Percentiles rank a stretch among this genome's conserved stretches.
phyloP scores from a whole-genome alignment of 2,888 invertebrate genomes.

The Prionchulus punctatus region DNA sequence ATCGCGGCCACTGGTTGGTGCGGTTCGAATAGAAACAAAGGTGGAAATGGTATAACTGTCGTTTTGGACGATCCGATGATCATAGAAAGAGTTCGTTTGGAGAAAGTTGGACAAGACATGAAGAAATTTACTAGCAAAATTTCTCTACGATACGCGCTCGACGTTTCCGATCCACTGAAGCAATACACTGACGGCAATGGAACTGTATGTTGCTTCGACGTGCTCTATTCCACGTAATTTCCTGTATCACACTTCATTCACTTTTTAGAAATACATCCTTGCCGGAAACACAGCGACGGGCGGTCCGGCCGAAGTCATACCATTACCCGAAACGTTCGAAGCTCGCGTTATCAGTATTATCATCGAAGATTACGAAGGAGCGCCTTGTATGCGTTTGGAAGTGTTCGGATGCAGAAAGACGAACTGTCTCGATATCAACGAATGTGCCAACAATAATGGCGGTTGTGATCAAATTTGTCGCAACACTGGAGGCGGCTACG shows the following conservation, averaged over 20 bases:
- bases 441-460: slow-evolving; percentile 28
- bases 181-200: slow-evolving; percentile 9
- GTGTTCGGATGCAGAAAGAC: slow-evolving; percentile 22
- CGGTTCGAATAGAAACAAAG: neutral
- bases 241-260: neutral
- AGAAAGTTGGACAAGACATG: slow-evolving; percentile 17
- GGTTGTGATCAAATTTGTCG: slow-evolving; percentile 29
- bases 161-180: slow-evolving; percentile 6
- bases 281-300: slow-evolving; percentile 6
- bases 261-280: slow-evolving; percentile 9
- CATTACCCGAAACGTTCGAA: slow-evolving; percentile 17
- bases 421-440: slow-evolving; percentile 25
- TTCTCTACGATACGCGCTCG: slow-evolving; percentile 9
- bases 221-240: neutral
- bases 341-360: slow-evolving; percentile 17
- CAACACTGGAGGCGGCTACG: slow-evolving; percentile 50
- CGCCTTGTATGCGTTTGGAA: slow-evolving; percentile 23
- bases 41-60: slow-evolving; percentile 13
- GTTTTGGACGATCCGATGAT: slow-evolving; percentile 18
- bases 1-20: slow-evolving; percentile 12
- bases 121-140: slow-evolving; percentile 9
- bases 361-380: slow-evolving; percentile 18
- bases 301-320: slow-evolving; percentile 14
- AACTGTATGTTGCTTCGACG: slow-evolving; percentile 8
- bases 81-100: slow-evolving; percentile 20